A percentile compares a stretch with the other conserved stretches of the same genome.
These are phyloP conservation scores for Erpetoichthys calabaricus DNA, from an alignment of 2,797 vertebrate species.

Conservation along the genomic window DNA sequence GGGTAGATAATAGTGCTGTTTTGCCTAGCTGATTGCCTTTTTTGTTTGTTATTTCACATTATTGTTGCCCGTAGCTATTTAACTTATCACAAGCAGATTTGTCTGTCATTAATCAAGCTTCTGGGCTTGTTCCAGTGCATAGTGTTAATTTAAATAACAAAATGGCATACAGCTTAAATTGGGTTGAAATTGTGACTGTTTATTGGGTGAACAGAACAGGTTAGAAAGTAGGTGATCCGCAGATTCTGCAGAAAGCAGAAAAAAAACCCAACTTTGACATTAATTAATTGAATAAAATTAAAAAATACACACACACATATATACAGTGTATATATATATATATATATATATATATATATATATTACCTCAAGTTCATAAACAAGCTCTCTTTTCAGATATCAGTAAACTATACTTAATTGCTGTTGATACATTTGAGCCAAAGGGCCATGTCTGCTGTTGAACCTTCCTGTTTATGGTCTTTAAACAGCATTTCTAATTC, in stretches of 20 bases:
- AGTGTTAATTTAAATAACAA: conserved; percentile 11
- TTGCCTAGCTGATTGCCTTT: conserved; percentile 53
- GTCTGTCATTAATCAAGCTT: conserved; percentile 26
- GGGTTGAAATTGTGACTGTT: background rate
- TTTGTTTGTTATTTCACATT: conserved; percentile 44
- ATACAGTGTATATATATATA: too few species aligned
- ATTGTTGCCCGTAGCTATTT: conserved; percentile 35
- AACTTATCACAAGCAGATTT: conserved; percentile 24
- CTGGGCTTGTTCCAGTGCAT: conserved; percentile 16
- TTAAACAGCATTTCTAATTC: background rate
- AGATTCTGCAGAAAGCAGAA: too few species aligned
- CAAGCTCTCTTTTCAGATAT: too few species aligned
- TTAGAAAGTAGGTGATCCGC: too few species aligned
- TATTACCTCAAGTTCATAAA: too few species aligned
- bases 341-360: too few species aligned
- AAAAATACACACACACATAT: too few species aligned
- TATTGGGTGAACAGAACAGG: too few species aligned
- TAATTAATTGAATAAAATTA: too few species aligned
- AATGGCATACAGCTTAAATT: conserved; percentile 2
- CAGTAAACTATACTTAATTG: too few species aligned
- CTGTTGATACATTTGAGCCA: background rate
- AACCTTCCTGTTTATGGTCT: background rate
- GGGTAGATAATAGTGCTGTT: conserved; percentile 45
- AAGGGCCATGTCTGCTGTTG: background rate
- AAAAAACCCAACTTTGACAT: too few species aligned